These are phyloP conservation scores for Mesochorus sp. DNA, from an alignment of 2,888 invertebrate genomes.

Conservation along the genomic window DNA sequence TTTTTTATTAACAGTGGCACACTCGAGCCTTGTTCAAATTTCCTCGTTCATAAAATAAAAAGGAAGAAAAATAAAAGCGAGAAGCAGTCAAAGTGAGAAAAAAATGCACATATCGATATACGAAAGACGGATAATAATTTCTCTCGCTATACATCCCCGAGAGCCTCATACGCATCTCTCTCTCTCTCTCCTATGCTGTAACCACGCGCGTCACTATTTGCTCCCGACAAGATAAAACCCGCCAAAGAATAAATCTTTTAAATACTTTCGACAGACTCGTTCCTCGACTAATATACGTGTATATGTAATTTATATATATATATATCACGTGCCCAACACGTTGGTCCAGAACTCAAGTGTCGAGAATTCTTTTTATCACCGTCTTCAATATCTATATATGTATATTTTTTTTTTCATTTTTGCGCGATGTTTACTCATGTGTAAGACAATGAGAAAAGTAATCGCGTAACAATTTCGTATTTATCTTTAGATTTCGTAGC, in stretches of 20 bases:
- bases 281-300: neutral
- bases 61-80: neutral
- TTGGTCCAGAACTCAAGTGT: slow-evolving; percentile 1
- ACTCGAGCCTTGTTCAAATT: slow-evolving; percentile 34
- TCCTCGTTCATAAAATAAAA: slow-evolving; percentile 18
- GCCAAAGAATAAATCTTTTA: slow-evolving; percentile 38
- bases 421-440: slow-evolving; percentile 10
- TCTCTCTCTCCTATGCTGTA: slow-evolving; percentile 1
- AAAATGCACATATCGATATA: slow-evolving; percentile 12
- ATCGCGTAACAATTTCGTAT: slow-evolving; percentile 12
- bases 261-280: slow-evolving; percentile 30
- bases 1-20: too few species aligned
- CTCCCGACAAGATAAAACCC: slow-evolving; percentile 48
- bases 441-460: neutral
- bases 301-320: neutral
- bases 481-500: neutral
- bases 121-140: slow-evolving; percentile 8
- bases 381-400: neutral
- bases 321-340: slow-evolving; percentile 43
- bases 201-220: slow-evolving; percentile 51
- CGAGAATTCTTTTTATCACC: too few species aligned
- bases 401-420: slow-evolving; percentile 22
- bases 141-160: too few species aligned
- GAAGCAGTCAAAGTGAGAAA: neutral
- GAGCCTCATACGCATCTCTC: too few species aligned